Evolutionary conservation across 2,113 vertebrate species (phyloP).

Genomic region (Leiothrix lutea): DNA sequence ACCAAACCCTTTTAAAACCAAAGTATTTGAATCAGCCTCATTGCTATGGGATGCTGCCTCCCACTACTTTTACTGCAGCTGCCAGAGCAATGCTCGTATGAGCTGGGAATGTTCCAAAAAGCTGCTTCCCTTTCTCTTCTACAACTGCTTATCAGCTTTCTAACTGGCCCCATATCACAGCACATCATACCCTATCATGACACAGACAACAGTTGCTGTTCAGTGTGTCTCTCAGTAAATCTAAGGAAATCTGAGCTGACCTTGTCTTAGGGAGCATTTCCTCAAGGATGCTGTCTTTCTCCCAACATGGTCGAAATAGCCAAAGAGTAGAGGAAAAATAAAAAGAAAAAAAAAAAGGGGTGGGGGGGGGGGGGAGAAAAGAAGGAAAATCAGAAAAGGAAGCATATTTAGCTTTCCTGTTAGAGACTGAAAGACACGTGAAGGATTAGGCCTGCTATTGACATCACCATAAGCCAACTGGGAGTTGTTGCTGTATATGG

Average conservation of each 20-base stretch:
- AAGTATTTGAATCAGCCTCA: not conserved
- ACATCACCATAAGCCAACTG: not conserved
- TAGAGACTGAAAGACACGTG: not conserved
- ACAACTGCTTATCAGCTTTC: not conserved
- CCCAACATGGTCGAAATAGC: not conserved
- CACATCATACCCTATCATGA: not conserved
- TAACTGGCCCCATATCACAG: not conserved
- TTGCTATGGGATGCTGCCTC: conserved; percentile 43
- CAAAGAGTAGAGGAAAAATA: not conserved
- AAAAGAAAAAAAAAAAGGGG: too few relatives aligned
- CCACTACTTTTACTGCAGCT: conserved; percentile 39
- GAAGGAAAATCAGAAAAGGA: not conserved
- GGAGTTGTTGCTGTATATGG: not conserved
- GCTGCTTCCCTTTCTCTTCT: conserved; percentile 1
- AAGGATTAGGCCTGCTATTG: not conserved
- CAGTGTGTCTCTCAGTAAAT: not conserved
- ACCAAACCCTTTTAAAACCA: not conserved
- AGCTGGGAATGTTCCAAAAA: conserved; percentile 43
- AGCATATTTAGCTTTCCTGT: not conserved
- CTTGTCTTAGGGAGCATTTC: not conserved
- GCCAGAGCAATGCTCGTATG: not conserved
- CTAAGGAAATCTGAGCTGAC: not conserved
- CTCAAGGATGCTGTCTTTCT: not conserved
- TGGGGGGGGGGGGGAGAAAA: not conserved
- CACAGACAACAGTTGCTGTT: not conserved